Base-by-base conservation (phyloP, 2,797 vertebrate species). In the Spheniscus humboldti region DNA sequence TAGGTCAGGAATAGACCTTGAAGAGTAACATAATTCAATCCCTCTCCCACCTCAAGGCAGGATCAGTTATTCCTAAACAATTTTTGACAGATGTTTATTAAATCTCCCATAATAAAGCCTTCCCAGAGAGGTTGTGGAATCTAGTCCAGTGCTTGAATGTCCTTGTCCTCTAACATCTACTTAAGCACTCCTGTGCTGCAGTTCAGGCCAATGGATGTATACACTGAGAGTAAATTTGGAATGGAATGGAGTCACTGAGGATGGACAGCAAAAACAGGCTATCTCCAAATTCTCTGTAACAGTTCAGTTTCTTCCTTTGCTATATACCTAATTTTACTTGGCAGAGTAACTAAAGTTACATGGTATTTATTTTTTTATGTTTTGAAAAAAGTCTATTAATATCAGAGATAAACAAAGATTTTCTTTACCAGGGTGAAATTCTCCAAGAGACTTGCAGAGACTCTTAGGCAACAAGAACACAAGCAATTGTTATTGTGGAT, bases 391-490 rank as follows among this genome's bases (percentile, higher is more conserved):
- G 13, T 74, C 53, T 86, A 16, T 71, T 91, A 71, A 91, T 80
- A 60, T 82, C 41, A 88, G 53, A 77, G 30, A 91, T 74, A 80
- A 76, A 86, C 33, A 59, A 90, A 60, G 23, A 12, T 71, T 87
- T 96, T 76, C 52, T 76, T 71, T 74, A 79, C 28, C 45, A 50
- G 0, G 0, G 41, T 76, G 41, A 94, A 94, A 81, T 64, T 80
- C 52, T 90, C 60, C 60, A 85, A 83, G 74, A 76, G 39, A 86
- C 39, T 87, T 60, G 35, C 16, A 83, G 43, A 37, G 31, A 87
- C 52, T 92, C 95, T 94, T 53, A 82, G 78, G 86, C 84, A 96
- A 95, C 82, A 92, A 64, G 64, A 94, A 92, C 45, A 91, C 37
- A 91, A 73, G 64, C 28, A 77, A 69, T 67, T 89, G 35, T 59